Conservation (phyloP, 1,140 invertebrate species). For the Anastrepha ludens region DNA sequence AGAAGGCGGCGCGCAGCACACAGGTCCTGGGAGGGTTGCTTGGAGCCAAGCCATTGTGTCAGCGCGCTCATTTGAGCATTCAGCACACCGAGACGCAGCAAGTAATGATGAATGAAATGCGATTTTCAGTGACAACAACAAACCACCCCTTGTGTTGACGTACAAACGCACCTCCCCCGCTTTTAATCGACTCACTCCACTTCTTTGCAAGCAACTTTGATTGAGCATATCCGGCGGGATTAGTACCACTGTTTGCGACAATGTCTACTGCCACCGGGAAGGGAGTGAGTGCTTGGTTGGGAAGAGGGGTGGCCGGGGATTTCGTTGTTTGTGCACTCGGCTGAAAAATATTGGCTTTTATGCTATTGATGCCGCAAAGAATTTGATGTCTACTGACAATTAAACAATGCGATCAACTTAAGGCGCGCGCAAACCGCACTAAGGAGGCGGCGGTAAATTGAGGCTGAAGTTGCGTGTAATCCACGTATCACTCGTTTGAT, state of each 20-base stretch:
- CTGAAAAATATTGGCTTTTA: constrained; percentile 74
- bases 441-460: background rate
- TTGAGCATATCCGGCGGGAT: constrained; percentile 74
- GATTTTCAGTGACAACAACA: constrained; percentile 67
- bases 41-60: constrained; percentile 39
- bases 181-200: background rate
- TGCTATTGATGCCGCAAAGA: constrained; percentile 70
- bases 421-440: background rate
- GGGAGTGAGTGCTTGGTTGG: background rate
- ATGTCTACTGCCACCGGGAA: background rate
- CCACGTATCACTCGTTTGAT: background rate
- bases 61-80: constrained; percentile 62
- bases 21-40: constrained; percentile 30
- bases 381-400: constrained; percentile 73
- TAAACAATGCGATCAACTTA: constrained; percentile 65
- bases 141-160: constrained; percentile 49
- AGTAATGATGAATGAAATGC: constrained; percentile 73
- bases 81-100: constrained; percentile 43
- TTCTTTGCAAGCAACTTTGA: constrained; percentile 64
- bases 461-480: background rate
- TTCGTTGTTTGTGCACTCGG: constrained; percentile 61
- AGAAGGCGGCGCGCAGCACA: constrained; percentile 14
- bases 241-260: constrained; percentile 66
- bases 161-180: constrained; percentile 52
- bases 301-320: background rate